These are phyloP conservation scores for Melangyna quadrimaculata DNA, from an alignment of 2,888 invertebrate genomes.

Conservation along the genomic window DNA sequence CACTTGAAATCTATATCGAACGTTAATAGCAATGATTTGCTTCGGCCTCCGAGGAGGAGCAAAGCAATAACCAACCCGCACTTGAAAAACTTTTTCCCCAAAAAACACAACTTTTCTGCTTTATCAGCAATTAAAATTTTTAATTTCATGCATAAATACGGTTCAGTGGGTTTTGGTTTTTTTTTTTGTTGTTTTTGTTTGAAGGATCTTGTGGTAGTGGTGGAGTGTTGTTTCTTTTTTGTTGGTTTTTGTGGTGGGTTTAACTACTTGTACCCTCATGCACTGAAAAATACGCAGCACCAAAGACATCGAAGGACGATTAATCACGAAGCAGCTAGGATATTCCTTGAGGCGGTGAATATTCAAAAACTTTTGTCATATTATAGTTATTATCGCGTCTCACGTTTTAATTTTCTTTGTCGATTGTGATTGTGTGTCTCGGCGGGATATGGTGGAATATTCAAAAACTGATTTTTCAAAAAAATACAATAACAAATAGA, in stretches of 20 bases:
- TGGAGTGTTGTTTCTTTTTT: background rate
- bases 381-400: slow-evolving; percentile 57
- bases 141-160: slow-evolving; percentile 69
- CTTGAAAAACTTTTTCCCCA: slow-evolving; percentile 44
- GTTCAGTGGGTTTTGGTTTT: slow-evolving; percentile 1
- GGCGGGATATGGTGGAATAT: slow-evolving; percentile 37
- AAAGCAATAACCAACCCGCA: background rate
- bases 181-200: background rate
- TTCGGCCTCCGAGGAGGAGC: background rate
- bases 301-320: slow-evolving; percentile 40
- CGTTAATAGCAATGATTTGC: slow-evolving; percentile 2
- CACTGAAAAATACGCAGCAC: slow-evolving; percentile 1
- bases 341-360: slow-evolving; percentile 59
- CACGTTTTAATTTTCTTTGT: slow-evolving; percentile 40
- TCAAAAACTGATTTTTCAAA: slow-evolving; percentile 49
- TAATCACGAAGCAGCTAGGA: slow-evolving; percentile 52
- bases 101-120: slow-evolving; percentile 48
- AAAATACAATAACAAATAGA: background rate
- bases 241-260: background rate
- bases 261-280: slow-evolving; percentile 11
- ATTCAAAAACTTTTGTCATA: slow-evolving; percentile 68
- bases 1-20: slow-evolving; percentile 24
- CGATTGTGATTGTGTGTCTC: background rate
- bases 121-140: slow-evolving; percentile 71
- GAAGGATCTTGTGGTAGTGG: background rate